Percentiles rank a stretch among this genome's conserved stretches.
These are phyloP conservation scores for Silurus meridionalis DNA, from an alignment of 2,113 vertebrate species.

Conservation along the genomic window DNA sequence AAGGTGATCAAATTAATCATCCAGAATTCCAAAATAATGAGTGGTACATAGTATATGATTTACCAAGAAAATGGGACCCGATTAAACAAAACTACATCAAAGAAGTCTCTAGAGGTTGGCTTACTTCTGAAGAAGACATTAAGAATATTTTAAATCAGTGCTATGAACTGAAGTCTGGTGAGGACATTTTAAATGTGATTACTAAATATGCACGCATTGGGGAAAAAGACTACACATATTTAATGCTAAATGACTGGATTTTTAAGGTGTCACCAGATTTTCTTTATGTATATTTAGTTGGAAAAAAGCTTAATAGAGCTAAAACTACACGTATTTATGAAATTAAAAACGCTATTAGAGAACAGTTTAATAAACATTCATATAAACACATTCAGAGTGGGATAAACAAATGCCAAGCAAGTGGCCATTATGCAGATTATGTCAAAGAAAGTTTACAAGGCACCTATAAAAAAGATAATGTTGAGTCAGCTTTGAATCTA, in stretches of 20 bases:
- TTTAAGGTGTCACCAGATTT: rapidly evolving
- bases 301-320: constrained; percentile 38
- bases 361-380: background rate
- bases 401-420: background rate
- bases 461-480: rapidly evolving
- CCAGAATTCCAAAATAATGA: background rate
- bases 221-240: background rate
- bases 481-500: rapidly evolving
- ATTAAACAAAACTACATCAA: background rate
- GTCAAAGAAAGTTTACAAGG: constrained; percentile 5
- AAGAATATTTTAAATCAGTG: constrained; percentile 14
- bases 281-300: constrained; percentile 51
- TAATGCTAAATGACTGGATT: constrained; percentile 59
- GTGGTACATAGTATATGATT: rapidly evolving
- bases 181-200: constrained; percentile 39
- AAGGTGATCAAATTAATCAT: background rate
- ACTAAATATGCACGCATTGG: constrained; percentile 23
- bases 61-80: rapidly evolving
- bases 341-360: rapidly evolving
- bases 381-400: background rate
- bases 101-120: background rate
- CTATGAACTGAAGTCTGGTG: constrained; percentile 39
- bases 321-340: background rate
- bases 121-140: background rate
- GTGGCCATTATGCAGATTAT: background rate